Evolutionary conservation across 2,113 vertebrate genomes (phyloP), one percentile per base, ranked within the genome.

Genomic region (Malurus cyaneus): DNA sequence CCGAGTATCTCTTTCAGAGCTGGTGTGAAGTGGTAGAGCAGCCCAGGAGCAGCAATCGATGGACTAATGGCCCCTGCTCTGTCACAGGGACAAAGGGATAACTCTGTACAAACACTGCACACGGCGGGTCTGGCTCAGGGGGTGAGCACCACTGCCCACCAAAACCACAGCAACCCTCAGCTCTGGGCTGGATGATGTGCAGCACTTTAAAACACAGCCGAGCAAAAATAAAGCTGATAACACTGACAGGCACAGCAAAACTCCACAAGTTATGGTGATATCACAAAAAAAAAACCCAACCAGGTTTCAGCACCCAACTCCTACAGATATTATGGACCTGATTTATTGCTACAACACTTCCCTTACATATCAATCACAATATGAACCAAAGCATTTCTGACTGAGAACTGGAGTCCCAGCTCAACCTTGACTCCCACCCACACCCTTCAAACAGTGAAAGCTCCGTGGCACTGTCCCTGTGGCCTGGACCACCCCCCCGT

Each of bases 381-480:
- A 28, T 29, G 67, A 67, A 49, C 8, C 42, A 49, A 88, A 90
- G 23, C 25, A 21, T 16, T 71, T 60, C 1, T 60, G 61, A 71
- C n/a, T 3, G 16, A 73, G n/a, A 74, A 69, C 14, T 19, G 41
- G 64, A 28, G 36, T 57, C 20, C 23, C 14, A n/a, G 64, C 12
- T 9, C 42, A 59, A 1, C 4, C 42, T 21, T 32, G 61, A 10
- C 23, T 47, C 32, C 53, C 16, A 41, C 46, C n/a, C 25, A 8
- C 0, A 0, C 5, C 26, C 19, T 47, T 25, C 59, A 31, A 53
- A 12, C 32, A 50, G 11, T 0, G 0, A 2, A 10, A 47, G 24
- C 41, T 31, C 46, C 0, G 0, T 23, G 54, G 36, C 0, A 0
- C 60, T 89, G 78, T 34, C 41, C 14, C 26, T 2, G 3, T 9